Base-by-base conservation (phyloP, 2,888 invertebrate genomes). In the Camponotus fellah region DNA sequence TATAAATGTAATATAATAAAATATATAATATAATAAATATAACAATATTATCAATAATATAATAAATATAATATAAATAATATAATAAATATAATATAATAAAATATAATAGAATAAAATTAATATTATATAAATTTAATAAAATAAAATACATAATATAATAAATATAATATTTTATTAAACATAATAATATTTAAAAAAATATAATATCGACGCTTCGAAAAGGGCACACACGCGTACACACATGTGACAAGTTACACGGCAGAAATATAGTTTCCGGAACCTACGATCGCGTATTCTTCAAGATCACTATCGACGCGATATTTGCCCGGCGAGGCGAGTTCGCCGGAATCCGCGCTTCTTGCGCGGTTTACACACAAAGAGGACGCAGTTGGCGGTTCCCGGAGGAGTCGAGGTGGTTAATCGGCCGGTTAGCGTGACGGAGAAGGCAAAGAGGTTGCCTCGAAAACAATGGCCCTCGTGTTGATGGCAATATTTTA, bases 401-500 rank as follows among this genome's bases (percentile, higher is more conserved):
- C 84, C 14, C 17, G 58, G 81, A 62, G 37, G 34, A 64, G 43
- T n/a, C 34, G 60, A 77, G 79, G 77, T 84, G 85, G 84, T 79
- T 90, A 90, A 88, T 90, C 90, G 90, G 83, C 75, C 86, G 87
- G 85, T 87, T 85, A 87, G 75, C 46, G 60, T 62, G 40, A 76
- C 79, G 82, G 64, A 34, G 56, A 43, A 34, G 60, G 56, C 40
- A 43, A 46, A 46, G 40, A 46, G 53, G 64, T 64, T 75, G 60
- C 71, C 72, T 75, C 76, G 68, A 80, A 89, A 87, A 91, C 91
- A 92, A 92, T 91, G 91, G 85, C 40, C 46, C 87, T 60, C 89
- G 86, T 92, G 91, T 92, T 91, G 92, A 91, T 90, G 90, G 90
- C 86, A 85, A 91, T 88, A 91, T 92, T 92, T 92, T 90, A 92